Conservation (phyloP, 2,113 vertebrate genomes). For the Acinonyx jubatus region DNA sequence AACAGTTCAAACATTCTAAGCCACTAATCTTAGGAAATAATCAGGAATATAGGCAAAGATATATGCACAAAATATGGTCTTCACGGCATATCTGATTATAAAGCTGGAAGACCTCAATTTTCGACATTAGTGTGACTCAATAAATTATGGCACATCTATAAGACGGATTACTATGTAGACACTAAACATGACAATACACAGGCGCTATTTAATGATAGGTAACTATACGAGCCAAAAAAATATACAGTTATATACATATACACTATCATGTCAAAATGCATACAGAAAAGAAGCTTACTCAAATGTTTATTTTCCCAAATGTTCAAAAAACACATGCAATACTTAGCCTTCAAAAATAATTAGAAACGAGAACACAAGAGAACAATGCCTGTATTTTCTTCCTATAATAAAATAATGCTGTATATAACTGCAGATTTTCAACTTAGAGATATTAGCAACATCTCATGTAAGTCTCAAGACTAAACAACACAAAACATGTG, state of each 20-base stretch:
- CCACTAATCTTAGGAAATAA: background rate
- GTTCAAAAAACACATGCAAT: background rate
- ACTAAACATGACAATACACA: background rate
- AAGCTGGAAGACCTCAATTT: background rate
- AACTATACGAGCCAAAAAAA: background rate
- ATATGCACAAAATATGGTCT: background rate
- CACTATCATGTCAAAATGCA: background rate
- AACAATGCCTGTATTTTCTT: background rate
- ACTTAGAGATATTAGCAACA: background rate
- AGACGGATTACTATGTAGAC: background rate
- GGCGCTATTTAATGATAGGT: background rate
- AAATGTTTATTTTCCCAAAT: background rate
- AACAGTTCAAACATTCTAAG: background rate
- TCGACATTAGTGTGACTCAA: background rate
- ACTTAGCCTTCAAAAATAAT: background rate
- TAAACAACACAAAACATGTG: background rate
- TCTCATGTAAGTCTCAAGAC: background rate
- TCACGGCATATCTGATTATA: background rate
- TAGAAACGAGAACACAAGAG: background rate
- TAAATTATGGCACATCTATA: background rate
- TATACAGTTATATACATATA: background rate
- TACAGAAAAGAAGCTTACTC: background rate
- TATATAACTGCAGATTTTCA: background rate
- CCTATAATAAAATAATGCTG: background rate
- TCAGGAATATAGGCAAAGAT: background rate